Base-by-base conservation (phyloP, 2,888 invertebrate genomes). In the Amiota minor region DNA sequence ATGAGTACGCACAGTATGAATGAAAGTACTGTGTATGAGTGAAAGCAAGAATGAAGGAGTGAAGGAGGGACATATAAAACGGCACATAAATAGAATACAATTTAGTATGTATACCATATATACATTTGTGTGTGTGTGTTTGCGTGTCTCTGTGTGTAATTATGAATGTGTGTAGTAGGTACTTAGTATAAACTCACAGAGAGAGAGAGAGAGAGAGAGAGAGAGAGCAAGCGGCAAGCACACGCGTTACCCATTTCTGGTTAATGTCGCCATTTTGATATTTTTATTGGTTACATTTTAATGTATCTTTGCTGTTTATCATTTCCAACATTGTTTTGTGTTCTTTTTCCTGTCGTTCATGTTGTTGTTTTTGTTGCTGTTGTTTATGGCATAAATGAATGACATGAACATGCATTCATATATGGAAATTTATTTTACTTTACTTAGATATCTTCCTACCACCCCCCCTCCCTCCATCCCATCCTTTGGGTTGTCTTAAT, bases 281-380 rank as follows among this genome's bases (percentile, higher is more conserved):
- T 68, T 68, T 68, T 68, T 68, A 68, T 68, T 68, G 67, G 67
- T 68, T 50, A 50, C 50, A 68, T 82, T 79, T 35, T 77, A 84
- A 82, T 82, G 81, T 77, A 82, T 82, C 78, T 78, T 82, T 81
- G 79, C 75, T 82, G 84, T 82, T 82, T 82, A 82, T 80, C 82
- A 82, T 35, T 35, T 8, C 35, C 35, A 35, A 35, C 59, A 20
- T 18, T 72, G 20, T 72, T 75, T 55, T 62, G n/a, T 47, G 56
- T 50, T 71, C 35, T 53, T 50, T 4, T 53, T 73, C 55, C 23
- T 23, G 35, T 35, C 74, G 75, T 72, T 74, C 72, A 67, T 68
- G 59, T 64, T 70, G 50, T 62, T 46, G 56, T 50, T 72, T 20
- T 53, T 50, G 9, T 49, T 74, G 53, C 35, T 35, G 35, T 6